Conservation (phyloP, 2,888 invertebrate genomes). For the Odontocolon sp. region DNA sequence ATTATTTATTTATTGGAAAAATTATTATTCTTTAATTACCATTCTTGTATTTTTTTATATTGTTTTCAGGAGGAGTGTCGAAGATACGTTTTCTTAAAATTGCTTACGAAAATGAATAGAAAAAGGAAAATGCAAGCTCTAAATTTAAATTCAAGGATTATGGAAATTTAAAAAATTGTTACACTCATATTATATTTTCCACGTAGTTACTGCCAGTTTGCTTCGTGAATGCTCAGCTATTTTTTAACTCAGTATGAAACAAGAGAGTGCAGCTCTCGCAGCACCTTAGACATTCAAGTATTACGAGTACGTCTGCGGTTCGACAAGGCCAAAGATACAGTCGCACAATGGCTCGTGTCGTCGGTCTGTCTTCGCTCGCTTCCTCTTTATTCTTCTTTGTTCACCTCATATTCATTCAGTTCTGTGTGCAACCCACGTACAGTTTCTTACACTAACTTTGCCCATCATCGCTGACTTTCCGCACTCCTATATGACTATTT, state of each 20-base stretch:
- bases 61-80: no score
- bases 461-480: constrained; percentile 2
- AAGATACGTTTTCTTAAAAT: no score
- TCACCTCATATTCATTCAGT: constrained; percentile 14
- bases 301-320: constrained; percentile 42
- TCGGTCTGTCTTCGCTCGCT: constrained; percentile 6
- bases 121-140: no score
- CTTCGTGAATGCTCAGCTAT: background rate
- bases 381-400: constrained; percentile 18
- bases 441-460: constrained; percentile 23
- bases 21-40: no score
- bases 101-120: no score
- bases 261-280: background rate
- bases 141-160: no score
- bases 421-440: constrained; percentile 5
- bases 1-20: no score
- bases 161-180: no score
- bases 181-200: no score
- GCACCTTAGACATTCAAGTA: constrained; percentile 25
- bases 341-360: constrained; percentile 65
- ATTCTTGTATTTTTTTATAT: no score
- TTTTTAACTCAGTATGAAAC: background rate
- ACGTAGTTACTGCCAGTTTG: no score
- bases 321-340: constrained; percentile 61
- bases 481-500: background rate